Base-by-base conservation (phyloP, 2,888 invertebrate species). In the Agonum fuliginosum region DNA sequence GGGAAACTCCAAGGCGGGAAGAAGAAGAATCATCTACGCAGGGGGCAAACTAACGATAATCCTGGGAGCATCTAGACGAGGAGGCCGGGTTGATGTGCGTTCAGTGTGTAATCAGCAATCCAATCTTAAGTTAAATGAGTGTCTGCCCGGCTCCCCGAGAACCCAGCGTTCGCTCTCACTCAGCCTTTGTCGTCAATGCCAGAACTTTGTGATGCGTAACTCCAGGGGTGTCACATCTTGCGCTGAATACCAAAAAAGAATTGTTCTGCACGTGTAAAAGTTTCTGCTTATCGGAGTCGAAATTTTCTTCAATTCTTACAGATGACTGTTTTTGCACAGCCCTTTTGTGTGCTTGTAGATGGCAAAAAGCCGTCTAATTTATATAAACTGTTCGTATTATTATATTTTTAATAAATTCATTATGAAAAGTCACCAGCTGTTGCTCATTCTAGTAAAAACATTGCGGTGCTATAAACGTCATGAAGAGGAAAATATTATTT, bases 71-170 rank as follows among this genome's bases (percentile, higher is more conserved):
- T 46, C 75, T 75, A 67, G 75, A 75, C 75, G 75, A 75, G 20
- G 14, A 46, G 70, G 67, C 67, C 34, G 75, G 67, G 19, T 62
- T 75, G 75, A 75, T 75, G 75, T 75, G 75, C 75, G 75, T 75
- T 75, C 75, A 65, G 75, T 75, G 75, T 75, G 75, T 75, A 75
- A 75, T 75, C 75, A 75, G 75, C 75, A 75, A 75, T 75, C 75
- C 75, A 75, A 75, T 75, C 75, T 75, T 75, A 75, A 75, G 67
- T 75, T 75, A 75, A 75, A 75, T 75, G 75, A 75, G 75, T 75
- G 67, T 67, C 75, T 30, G 27, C 75, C 65, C 48, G 34, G 41
- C 17, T 17, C 43, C 43, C 10, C 24, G 34, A 43, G 24, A n/a
- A n/a, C 41, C 34, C 22, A 3, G 41, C 24, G 27, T 6, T 41